A percentile compares a stretch with the other conserved stretches of the same genome.
phyloP scores from a whole-genome alignment of 2,113 vertebrate genomes.

The Chloebia gouldiae region DNA sequence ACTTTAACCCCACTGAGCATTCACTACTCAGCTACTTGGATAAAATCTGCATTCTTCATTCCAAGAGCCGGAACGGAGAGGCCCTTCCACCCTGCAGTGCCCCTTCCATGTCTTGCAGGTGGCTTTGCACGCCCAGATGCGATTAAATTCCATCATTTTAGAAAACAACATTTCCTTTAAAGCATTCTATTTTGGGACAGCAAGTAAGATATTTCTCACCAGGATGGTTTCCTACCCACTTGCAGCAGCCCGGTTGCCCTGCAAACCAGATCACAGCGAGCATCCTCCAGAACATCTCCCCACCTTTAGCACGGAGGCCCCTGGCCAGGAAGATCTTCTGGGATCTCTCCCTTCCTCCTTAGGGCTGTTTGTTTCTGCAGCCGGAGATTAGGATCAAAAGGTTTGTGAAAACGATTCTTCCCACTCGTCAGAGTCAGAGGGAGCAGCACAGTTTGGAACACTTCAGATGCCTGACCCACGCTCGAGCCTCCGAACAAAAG shows the following conservation, averaged over 20 bases:
- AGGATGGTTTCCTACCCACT: rapidly evolving
- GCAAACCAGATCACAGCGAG: neutral
- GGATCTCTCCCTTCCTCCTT: neutral
- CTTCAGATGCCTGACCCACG: neutral
- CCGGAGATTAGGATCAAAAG: neutral
- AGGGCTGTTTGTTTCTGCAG: constrained; percentile 14
- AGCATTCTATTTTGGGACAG: neutral
- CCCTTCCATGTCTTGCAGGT: neutral
- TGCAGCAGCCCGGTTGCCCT: neutral
- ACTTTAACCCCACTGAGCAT: neutral
- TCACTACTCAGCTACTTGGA: neutral
- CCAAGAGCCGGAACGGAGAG: rapidly evolving
- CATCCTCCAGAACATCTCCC: neutral
- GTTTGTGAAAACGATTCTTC: neutral
- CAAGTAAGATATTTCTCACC: neutral
- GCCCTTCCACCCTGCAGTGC: neutral
- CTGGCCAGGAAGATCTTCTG: neutral
- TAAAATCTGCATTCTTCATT: neutral
- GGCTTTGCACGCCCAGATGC: neutral
- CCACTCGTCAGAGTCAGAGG: neutral
- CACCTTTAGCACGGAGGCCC: neutral
- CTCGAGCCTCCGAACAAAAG: constrained; percentile 3
- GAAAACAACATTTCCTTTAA: neutral
- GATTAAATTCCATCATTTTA: neutral
- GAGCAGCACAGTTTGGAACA: neutral